A percentile compares a stretch with the other conserved stretches of the same genome.
Conservation (phyloP, 2,888 invertebrate species). For the Dioctria rufipes region DNA sequence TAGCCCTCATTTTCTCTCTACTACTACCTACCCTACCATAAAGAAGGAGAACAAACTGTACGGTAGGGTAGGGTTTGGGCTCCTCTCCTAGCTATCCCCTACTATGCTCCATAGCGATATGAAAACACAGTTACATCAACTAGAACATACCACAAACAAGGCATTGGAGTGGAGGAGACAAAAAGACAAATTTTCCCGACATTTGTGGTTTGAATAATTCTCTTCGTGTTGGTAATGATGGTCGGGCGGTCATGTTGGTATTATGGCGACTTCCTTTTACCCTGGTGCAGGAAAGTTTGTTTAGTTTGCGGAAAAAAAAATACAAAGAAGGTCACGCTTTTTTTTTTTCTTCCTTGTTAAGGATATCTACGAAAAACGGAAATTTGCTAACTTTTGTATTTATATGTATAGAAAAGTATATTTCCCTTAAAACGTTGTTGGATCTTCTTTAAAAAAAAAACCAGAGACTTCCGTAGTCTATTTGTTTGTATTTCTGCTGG, state of each 20-base stretch:
- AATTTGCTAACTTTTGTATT: not conserved
- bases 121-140: not conserved
- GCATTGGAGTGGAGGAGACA: not conserved
- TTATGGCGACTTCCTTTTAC: not conserved
- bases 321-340: too few relatives aligned
- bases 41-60: too few relatives aligned
- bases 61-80: too few relatives aligned
- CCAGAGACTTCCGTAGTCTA: too few relatives aligned
- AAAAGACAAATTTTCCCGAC: not conserved
- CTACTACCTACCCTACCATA: too few relatives aligned
- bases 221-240: not conserved
- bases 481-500: not conserved
- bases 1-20: too few relatives aligned
- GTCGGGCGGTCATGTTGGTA: not conserved
- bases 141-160: not conserved
- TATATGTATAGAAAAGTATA: not conserved
- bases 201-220: not conserved
- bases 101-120: not conserved
- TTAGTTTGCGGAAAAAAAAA: slow-evolving; percentile 3
- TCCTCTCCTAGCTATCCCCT: not conserved
- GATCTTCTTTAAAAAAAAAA: too few relatives aligned
- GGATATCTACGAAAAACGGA: too few relatives aligned
- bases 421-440: too few relatives aligned
- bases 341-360: too few relatives aligned
- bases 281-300: not conserved